A percentile compares a stretch with the other conserved stretches of the same genome.
Evolutionary conservation across 1,140 invertebrate genomes (phyloP).

Genomic region (Megalonaias nervosa): DNA sequence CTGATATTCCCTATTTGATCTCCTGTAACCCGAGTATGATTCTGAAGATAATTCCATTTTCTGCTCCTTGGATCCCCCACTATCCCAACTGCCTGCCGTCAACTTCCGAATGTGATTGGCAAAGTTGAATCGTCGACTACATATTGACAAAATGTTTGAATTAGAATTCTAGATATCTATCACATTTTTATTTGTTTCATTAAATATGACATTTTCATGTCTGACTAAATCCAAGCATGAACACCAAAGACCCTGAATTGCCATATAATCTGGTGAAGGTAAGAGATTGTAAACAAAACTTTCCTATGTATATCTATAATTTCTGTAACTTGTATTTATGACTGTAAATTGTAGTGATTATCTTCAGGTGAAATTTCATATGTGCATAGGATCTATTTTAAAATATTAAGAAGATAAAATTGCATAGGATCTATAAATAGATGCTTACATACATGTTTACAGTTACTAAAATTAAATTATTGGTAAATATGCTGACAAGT

Average conservation of each 20-base stretch:
- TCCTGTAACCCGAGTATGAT: too few species aligned
- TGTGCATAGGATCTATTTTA: too few species aligned
- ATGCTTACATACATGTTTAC: too few species aligned
- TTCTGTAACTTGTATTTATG: too few species aligned
- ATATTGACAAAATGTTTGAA: conserved; percentile 5
- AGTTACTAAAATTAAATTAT: too few species aligned
- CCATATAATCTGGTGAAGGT: not conserved
- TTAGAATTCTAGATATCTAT: not conserved
- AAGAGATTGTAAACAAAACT: not conserved
- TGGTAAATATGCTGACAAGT: too few species aligned
- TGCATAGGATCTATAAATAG: too few species aligned
- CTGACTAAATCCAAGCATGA: not conserved
- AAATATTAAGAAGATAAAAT: too few species aligned
- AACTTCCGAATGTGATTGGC: conserved; percentile 63
- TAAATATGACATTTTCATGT: not conserved
- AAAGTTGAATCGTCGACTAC: conserved; percentile 67
- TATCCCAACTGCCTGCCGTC: conserved; percentile 56
- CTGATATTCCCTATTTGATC: not conserved
- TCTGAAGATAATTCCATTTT: not conserved
- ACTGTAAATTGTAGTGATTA: too few species aligned
- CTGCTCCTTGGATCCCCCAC: not conserved
- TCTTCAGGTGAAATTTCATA: too few species aligned
- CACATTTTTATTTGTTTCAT: not conserved
- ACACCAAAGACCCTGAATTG: not conserved
- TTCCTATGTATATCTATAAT: too few species aligned